Base-by-base conservation (phyloP, 2,113 vertebrate species). In the Sclerurus mexicanus region DNA sequence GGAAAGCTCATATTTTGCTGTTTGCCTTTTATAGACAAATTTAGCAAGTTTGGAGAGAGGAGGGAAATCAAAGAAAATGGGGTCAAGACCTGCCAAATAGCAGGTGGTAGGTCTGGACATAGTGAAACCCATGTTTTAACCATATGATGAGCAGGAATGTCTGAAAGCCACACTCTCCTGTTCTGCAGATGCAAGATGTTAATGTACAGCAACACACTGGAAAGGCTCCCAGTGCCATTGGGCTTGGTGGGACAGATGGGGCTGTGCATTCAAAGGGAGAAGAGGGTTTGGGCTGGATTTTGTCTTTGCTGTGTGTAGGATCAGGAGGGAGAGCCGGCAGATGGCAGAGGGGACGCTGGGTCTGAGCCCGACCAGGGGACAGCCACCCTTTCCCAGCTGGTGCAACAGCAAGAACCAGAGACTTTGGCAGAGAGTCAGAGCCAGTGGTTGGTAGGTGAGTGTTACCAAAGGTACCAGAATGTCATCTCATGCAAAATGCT, bases 191-290 rank as follows among this genome's bases (percentile, higher is more conserved):
- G 24, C 19, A 14, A 52, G n/a, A 7, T 52, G 23, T 76, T 30
- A 8, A 35, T 14, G 17, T 4, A 2, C 25, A 79, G 39, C 52
- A 74, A 5, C 30, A 24, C 12, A 8, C 4, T 0, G 5, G 52
- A 10, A 44, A 73, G 28, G 12, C 13, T 86, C 16, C 21, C 0
- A 0, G 15, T 79, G n/a, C 44, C 7, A 1, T 24, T 0, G 0
- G 44, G n/a, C 50, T 58, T 1, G 4, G 31, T 55, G 63, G 59
- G 42, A 50, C 10, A 20, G 12, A 30, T 28, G n/a, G 39, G 58
- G 20, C 71, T 40, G 33, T 47, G 20, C 46, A 9, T 69, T 79
- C 68, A 46, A 40, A 55, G 21, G 20, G 52, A 47, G 73, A 30
- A 37, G 37, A 28, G 21, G 4, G 35, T 62, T 71, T 12, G 73